These are phyloP conservation scores for Pissodes strobi DNA, from an alignment of 1,140 invertebrate genomes.

Conservation along the genomic window DNA sequence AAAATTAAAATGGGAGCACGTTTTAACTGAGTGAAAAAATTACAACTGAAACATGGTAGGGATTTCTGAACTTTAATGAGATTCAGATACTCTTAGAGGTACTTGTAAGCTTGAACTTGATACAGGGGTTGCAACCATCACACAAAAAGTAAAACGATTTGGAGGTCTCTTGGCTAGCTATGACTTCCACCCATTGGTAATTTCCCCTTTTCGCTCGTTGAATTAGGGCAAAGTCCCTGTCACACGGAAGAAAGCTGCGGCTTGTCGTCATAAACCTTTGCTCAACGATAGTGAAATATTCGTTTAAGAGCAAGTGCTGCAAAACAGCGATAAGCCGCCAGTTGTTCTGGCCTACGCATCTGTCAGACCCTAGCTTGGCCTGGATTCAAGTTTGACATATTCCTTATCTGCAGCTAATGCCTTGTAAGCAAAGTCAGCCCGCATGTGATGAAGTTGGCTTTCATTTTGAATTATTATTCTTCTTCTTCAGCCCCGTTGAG, in stretches of 20 bases:
- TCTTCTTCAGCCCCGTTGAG: neutral
- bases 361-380: neutral
- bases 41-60: too few species aligned
- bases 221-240: slow-evolving; percentile 8
- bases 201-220: slow-evolving; percentile 2
- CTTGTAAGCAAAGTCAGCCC: neutral
- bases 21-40: too few species aligned
- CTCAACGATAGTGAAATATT: slow-evolving; percentile 12
- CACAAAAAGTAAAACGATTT: too few species aligned
- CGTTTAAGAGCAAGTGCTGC: neutral
- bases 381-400: neutral
- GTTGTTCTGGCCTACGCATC: slow-evolving; percentile 7
- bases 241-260: slow-evolving; percentile 20
- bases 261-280: slow-evolving; percentile 13
- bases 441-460: neutral
- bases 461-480: neutral
- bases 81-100: too few species aligned
- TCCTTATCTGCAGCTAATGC: too few species aligned
- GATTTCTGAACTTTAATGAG: too few species aligned
- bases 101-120: too few species aligned
- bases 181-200: slow-evolving; percentile 3
- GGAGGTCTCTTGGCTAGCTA: too few species aligned
- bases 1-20: too few species aligned
- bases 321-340: neutral
- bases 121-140: too few species aligned